Conservation (phyloP, 2,888 invertebrate species). For the Drosophila histrio region DNA sequence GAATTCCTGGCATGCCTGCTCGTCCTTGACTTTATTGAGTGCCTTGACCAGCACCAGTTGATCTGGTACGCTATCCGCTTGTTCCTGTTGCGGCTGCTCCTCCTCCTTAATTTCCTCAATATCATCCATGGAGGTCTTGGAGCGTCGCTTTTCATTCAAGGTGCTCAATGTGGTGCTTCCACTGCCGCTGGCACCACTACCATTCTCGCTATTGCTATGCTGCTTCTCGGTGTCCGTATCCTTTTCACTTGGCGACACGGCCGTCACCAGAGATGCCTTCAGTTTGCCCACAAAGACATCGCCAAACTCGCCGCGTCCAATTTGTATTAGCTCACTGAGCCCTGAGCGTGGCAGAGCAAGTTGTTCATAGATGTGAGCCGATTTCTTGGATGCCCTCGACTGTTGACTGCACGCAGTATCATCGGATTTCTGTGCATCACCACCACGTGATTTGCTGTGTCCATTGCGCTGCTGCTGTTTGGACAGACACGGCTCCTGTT, state of each 20-base stretch:
- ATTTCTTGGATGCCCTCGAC: conserved; percentile 86
- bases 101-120: conserved; percentile 84
- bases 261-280: conserved; percentile 78
- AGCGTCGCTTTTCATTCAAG: conserved; percentile 82
- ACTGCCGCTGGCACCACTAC: conserved; percentile 64
- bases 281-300: conserved; percentile 93
- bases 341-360: conserved; percentile 90
- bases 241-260: conserved; percentile 52
- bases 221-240: conserved; percentile 78
- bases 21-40: conserved; percentile 91
- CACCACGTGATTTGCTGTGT: conserved; percentile 83
- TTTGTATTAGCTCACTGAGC: conserved; percentile 88
- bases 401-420: conserved; percentile 87
- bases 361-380: conserved; percentile 89
- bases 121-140: conserved; percentile 84
- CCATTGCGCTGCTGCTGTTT: conserved; percentile 81
- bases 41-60: conserved; percentile 89
- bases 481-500: conserved; percentile 83
- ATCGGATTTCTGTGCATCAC: conserved; percentile 86
- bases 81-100: conserved; percentile 45
- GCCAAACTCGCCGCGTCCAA: conserved; percentile 95
- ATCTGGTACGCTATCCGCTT: conserved; percentile 47
- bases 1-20: conserved; percentile 91
- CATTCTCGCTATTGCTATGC: conserved; percentile 77
- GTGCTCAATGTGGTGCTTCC: conserved; percentile 72